Conservation (phyloP, 2,113 vertebrate genomes). For the Cyprinodon variegatus region DNA sequence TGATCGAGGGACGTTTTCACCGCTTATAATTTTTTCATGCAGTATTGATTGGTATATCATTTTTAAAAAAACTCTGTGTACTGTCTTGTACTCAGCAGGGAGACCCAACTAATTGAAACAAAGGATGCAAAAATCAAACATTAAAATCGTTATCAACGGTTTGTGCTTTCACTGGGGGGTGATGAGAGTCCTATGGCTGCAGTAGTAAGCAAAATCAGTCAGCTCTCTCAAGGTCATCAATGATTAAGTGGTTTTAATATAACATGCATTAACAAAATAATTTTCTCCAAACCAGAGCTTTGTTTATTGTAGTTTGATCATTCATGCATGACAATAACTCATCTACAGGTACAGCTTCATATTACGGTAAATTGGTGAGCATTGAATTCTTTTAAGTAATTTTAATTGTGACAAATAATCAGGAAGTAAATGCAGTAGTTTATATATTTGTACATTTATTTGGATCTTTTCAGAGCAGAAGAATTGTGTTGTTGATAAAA, state of each 20-base stretch:
- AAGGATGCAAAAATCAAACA: slow-evolving; percentile 17
- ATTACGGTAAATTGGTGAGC: not conserved
- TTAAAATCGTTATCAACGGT: slow-evolving; percentile 20
- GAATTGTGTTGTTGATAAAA: not conserved
- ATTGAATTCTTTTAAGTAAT: not conserved
- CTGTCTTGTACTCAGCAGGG: not conserved
- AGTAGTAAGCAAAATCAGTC: slow-evolving; percentile 32
- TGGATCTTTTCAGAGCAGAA: slow-evolving; percentile 34
- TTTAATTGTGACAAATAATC: not conserved
- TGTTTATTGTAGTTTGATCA: slow-evolving; percentile 33
- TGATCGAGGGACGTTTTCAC: slow-evolving; percentile 4
- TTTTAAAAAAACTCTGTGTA: not conserved
- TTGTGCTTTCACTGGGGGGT: slow-evolving; percentile 30
- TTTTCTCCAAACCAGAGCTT: slow-evolving; percentile 30
- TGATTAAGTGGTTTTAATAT: slow-evolving; percentile 57
- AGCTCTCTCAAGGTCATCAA: slow-evolving; percentile 60
- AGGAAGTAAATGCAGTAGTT: not conserved
- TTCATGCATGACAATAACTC: not conserved
- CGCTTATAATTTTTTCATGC: not conserved
- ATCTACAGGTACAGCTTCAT: not conserved
- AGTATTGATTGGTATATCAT: not conserved
- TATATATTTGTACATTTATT: slow-evolving; percentile 7
- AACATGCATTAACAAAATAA: slow-evolving; percentile 52
- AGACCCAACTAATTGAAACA: slow-evolving; percentile 2
- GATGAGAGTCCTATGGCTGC: slow-evolving; percentile 32